These are phyloP conservation scores for Andricus grossulariae DNA, from an alignment of 1,140 invertebrate species.

Conservation along the genomic window DNA sequence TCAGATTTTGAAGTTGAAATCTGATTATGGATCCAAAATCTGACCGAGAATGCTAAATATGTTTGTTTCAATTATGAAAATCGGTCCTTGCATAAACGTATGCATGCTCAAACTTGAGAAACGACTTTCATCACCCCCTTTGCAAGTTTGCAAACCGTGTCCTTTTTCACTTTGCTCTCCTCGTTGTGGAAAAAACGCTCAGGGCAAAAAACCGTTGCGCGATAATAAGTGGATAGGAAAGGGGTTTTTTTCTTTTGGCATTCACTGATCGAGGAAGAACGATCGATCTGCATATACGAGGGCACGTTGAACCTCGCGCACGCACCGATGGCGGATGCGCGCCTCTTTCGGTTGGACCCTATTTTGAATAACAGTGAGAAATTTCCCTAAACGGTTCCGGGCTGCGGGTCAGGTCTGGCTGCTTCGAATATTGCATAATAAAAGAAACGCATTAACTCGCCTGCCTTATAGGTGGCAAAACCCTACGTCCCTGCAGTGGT, in stretches of 20 bases:
- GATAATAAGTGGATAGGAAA: constrained; percentile 40
- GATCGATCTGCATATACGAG: constrained; percentile 72
- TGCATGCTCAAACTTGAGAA: neutral
- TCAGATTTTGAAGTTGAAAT: too few species aligned
- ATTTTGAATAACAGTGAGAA: constrained; percentile 74
- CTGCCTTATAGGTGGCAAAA: constrained; percentile 33
- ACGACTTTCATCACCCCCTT: constrained; percentile 1
- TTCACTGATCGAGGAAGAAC: constrained; percentile 64
- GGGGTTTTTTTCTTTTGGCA: constrained; percentile 57
- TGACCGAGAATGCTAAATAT: neutral
- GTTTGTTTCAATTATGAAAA: constrained; percentile 9
- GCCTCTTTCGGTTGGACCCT: constrained; percentile 68
- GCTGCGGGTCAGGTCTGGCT: constrained; percentile 61
- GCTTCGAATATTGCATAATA: constrained; percentile 69
- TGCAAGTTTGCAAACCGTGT: neutral
- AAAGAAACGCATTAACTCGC: constrained; percentile 71
- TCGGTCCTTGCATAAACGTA: neutral
- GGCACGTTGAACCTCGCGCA: constrained; percentile 40
- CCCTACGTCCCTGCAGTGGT: constrained; percentile 23
- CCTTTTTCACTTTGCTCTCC: neutral
- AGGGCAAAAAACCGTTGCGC: constrained; percentile 58
- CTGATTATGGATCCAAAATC: too few species aligned
- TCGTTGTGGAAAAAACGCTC: neutral
- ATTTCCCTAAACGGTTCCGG: constrained; percentile 74
- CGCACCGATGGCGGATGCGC: constrained; percentile 44